Evolutionary conservation across 2,113 vertebrate species (phyloP).

Genomic region (Perccottus glenii): DNA sequence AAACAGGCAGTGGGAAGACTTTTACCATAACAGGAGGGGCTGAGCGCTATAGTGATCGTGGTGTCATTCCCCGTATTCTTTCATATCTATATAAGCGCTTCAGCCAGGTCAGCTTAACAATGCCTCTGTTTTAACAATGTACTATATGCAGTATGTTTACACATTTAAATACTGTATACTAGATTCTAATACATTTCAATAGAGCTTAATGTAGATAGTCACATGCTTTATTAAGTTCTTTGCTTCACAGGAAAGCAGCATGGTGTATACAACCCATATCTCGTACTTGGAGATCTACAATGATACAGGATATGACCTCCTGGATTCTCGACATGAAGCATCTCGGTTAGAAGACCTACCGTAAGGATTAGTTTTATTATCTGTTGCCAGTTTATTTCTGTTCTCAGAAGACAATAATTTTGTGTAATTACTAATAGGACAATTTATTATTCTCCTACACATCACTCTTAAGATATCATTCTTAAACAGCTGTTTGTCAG

Average conservation of each 20-base stretch:
- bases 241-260: slow-evolving; percentile 84
- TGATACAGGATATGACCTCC: slow-evolving; percentile 92
- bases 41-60: slow-evolving; percentile 88
- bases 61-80: slow-evolving; percentile 92
- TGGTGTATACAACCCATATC: slow-evolving; percentile 88
- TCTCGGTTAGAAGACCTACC: slow-evolving; percentile 91
- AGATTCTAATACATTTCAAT: not conserved
- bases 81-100: slow-evolving; percentile 89
- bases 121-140: not conserved
- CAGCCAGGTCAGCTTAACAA: slow-evolving; percentile 69
- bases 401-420: too few relatives aligned
- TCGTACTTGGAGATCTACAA: slow-evolving; percentile 99
- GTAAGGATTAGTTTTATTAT: slow-evolving; percentile 80
- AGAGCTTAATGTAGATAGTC: not conserved
- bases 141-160: not conserved
- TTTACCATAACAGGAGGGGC: slow-evolving; percentile 97
- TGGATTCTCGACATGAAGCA: slow-evolving; percentile 89
- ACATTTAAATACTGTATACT: not conserved
- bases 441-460: slow-evolving; percentile 33
- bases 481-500: slow-evolving; percentile 17
- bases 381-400: not conserved
- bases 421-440: too few relatives aligned
- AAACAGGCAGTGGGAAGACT: slow-evolving; percentile 97
- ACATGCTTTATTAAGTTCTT: slow-evolving; percentile 16
- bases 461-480: slow-evolving; percentile 16